These are phyloP conservation scores for Drosophila gaucha DNA, from an alignment of 2,888 invertebrate genomes.

Conservation along the genomic window DNA sequence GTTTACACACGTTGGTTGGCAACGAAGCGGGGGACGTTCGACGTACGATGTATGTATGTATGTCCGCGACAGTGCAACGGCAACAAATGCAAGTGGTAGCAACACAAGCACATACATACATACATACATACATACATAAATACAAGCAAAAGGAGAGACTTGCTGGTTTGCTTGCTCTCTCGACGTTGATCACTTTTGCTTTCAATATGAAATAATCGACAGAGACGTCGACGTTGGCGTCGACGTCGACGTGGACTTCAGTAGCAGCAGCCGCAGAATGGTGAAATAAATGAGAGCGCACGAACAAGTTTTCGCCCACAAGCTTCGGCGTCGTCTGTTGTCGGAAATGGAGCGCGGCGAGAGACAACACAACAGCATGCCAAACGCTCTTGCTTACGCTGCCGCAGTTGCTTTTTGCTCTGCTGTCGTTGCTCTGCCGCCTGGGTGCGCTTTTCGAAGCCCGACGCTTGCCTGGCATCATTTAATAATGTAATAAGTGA, in stretches of 20 bases:
- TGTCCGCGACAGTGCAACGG: conserved; percentile 37
- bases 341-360: conserved; percentile 53
- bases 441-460: conserved; percentile 81
- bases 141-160: conserved; percentile 37
- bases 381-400: conserved; percentile 21
- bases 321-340: conserved; percentile 36
- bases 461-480: conserved; percentile 79
- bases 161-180: conserved; percentile 40
- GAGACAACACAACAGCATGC: conserved; percentile 18
- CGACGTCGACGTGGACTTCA: conserved; percentile 8
- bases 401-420: conserved; percentile 9
- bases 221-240: conserved; percentile 23
- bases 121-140: conserved; percentile 14
- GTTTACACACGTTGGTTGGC: conserved; percentile 48
- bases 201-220: conserved; percentile 84
- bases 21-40: conserved; percentile 35
- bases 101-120: conserved; percentile 42
- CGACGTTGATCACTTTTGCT: conserved; percentile 83
- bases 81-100: conserved; percentile 53
- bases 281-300: conserved; percentile 52
- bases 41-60: conserved; percentile 13
- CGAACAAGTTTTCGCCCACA: conserved; percentile 78
- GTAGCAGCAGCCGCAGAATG: conserved; percentile 21
- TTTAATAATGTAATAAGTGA: conserved; percentile 93
- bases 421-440: conserved; percentile 30